A percentile compares a stretch with the other conserved stretches of the same genome.
These are phyloP conservation scores for Alentia gelatinosa DNA, from an alignment of 2,888 invertebrate genomes.

Conservation along the genomic window DNA sequence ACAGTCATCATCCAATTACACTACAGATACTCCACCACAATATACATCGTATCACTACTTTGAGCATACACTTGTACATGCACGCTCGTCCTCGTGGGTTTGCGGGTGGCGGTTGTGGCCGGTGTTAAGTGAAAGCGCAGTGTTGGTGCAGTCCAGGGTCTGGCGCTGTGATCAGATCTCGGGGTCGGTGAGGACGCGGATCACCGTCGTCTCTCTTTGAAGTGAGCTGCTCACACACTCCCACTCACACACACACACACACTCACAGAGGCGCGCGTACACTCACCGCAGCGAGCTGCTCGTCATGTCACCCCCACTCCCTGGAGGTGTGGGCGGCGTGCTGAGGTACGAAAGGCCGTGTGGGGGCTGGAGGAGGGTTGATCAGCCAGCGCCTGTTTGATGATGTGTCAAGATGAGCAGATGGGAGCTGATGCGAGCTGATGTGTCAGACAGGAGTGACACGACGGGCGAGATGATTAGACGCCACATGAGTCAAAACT, in stretches of 20 bases:
- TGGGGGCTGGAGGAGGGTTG: neutral
- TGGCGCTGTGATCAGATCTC: neutral
- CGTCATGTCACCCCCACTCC: too few species aligned
- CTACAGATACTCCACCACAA: too few species aligned
- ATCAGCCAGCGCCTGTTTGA: neutral
- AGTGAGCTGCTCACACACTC: neutral
- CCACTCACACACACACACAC: neutral
- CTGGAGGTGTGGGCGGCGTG: too few species aligned
- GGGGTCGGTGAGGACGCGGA: neutral
- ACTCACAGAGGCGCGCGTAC: too few species aligned
- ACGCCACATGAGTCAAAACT: neutral
- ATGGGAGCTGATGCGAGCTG: neutral
- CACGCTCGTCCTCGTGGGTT: too few species aligned
- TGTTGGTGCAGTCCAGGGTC: neutral
- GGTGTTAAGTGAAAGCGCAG: neutral
- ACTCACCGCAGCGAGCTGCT: too few species aligned
- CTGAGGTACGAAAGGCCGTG: neutral
- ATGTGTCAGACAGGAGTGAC: neutral
- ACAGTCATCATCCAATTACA: too few species aligned
- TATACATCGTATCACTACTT: too few species aligned
- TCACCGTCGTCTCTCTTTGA: neutral
- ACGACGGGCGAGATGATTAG: neutral
- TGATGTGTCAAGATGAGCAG: neutral
- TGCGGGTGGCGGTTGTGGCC: too few species aligned
- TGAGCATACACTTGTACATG: too few species aligned